Evolutionary conservation across 2,888 invertebrate species (phyloP), one percentile per base, ranked within the genome.

Genomic region (Trichogramma evanescens): DNA sequence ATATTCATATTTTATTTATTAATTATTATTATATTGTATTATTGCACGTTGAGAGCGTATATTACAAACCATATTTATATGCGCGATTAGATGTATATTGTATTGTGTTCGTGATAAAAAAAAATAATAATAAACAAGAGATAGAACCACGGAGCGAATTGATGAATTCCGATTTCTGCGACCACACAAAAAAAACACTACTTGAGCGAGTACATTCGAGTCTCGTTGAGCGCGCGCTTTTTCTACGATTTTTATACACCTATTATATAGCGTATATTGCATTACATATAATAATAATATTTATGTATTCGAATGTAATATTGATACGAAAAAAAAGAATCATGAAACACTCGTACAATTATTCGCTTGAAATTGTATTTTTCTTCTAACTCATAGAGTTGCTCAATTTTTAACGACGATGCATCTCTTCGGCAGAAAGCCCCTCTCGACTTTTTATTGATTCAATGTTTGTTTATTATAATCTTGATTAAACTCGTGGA

Each of bases 201-300:
- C 26, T 26, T 26, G 26, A 48, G 54, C 48, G 55, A 57, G 46
- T 57, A 26, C 26, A 59, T 56, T 49, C 44, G 51, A 54, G 50
- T 56, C 41, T 54, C 48, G n/a, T 26, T 26, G 26, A 26, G 26
- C 26, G 26, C 41, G 57, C 41, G 56, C 53, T 56, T 62, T 61
- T 59, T 59, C 58, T 59, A 62, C 58, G 46, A 63, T 55, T 59
- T 59, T 56, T 62, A 58, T 58, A 49, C 50, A 51, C 26, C 26
- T 26, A 26, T 26, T 26, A 26, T 26, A 26, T 26, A 26, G 26
- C 26, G 26, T 26, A 26, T 26, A 26, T 26, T 26, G 26, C 26
- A 26, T 26, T 26, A 26, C 26, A 26, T 26, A 26, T 26, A 26
- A 26, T 26, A 26, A 26, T 26, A 26, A 26, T 26, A 26, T 26